A percentile compares a stretch with the other conserved stretches of the same genome.
phyloP scores from a whole-genome alignment of 2,113 vertebrate genomes.

The Pluvianellus socialis region DNA sequence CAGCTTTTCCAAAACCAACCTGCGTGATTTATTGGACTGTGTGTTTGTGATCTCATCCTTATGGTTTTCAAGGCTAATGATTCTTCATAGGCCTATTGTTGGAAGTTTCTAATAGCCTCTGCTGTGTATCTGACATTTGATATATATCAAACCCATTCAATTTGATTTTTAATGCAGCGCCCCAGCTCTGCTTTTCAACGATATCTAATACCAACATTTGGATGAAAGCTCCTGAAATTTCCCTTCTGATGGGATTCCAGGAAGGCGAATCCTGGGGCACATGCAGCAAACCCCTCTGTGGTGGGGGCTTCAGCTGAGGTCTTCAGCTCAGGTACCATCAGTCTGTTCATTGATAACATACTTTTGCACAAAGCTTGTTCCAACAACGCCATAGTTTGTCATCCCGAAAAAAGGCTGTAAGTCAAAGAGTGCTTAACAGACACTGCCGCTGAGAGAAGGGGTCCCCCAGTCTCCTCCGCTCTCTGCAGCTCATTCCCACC shows the following conservation, averaged over 20 bases:
- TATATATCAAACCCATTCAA: background rate
- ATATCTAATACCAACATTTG: background rate
- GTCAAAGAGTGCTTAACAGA: background rate
- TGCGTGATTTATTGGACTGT: constrained; percentile 27
- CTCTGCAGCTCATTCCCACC: background rate
- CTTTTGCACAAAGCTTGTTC: background rate
- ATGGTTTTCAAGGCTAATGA: constrained; percentile 22
- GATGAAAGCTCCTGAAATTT: background rate
- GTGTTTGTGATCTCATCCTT: constrained; percentile 24
- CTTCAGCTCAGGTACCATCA: background rate
- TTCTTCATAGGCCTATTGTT: background rate
- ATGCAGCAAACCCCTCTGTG: accelerated
- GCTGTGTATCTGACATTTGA: background rate
- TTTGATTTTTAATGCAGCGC: background rate
- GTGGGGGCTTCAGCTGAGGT: background rate
- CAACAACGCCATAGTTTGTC: background rate
- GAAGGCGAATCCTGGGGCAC: background rate
- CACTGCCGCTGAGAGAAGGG: background rate
- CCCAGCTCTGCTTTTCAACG: background rate
- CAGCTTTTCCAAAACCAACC: background rate
- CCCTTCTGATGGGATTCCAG: background rate
- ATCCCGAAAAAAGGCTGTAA: background rate
- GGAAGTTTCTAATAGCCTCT: background rate
- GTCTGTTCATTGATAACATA: background rate
- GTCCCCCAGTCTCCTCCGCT: background rate